Percentiles rank a stretch among this genome's conserved stretches.
Conservation (phyloP, 92 coral and sea anemone species). For the Porites cylindrica region DNA sequence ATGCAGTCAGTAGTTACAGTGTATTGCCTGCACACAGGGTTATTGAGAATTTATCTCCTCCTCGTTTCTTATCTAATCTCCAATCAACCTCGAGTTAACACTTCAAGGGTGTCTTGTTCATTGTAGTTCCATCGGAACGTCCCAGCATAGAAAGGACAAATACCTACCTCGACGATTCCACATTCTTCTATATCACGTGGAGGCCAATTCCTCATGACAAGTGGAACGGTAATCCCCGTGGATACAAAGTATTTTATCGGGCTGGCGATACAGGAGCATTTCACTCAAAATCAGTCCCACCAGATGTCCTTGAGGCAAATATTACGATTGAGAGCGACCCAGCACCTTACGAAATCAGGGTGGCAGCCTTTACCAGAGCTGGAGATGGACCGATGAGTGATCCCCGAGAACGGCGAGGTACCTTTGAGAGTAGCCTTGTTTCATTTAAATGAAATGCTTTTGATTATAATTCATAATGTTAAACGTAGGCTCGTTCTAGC, state of each 20-base stretch:
- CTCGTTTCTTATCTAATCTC: no score
- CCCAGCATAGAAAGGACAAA: constrained; percentile 26
- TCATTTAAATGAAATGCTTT: no score
- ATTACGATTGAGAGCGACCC: constrained; percentile 34
- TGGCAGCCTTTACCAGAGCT: constrained; percentile 65
- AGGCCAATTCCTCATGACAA: constrained; percentile 55
- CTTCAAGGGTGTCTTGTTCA: neutral
- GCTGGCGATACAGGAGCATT: neutral
- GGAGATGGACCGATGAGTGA: constrained; percentile 73
- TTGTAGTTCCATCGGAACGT: constrained; percentile 65
- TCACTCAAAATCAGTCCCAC: constrained; percentile 10
- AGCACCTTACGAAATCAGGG: constrained; percentile 50
- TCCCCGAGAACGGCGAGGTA: constrained; percentile 43
- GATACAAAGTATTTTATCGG: constrained; percentile 69
- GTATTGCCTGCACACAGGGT: no score
- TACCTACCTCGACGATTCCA: constrained; percentile 27
- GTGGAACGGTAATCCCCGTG: constrained; percentile 60
- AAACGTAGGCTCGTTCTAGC: no score
- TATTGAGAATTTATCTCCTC: no score
- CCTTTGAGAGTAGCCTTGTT: no score
- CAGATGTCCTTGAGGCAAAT: constrained; percentile 29
- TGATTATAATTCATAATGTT: no score
- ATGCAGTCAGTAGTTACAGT: no score
- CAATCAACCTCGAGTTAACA: no score
- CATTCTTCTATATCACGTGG: constrained; percentile 52